Percentiles rank a stretch among this genome's conserved stretches.
phyloP scores from a whole-genome alignment of 2,888 invertebrate genomes.

The Syrista parreyssii region DNA sequence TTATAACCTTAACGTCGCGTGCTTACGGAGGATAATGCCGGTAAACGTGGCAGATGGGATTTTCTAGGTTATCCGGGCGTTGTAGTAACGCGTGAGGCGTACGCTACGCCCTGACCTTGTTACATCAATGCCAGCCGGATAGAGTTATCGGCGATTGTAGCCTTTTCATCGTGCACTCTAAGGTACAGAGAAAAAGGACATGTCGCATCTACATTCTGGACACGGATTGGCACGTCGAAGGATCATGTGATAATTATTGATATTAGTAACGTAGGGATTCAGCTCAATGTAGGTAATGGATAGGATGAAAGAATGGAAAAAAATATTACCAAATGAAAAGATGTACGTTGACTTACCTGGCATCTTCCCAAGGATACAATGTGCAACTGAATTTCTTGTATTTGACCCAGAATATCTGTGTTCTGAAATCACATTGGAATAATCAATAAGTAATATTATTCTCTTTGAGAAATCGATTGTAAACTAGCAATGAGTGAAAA shows the following conservation, averaged over 20 bases:
- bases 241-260: background rate
- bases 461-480: background rate
- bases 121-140: background rate
- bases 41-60: background rate
- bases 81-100: background rate
- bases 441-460: background rate
- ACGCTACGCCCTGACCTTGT: background rate
- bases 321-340: background rate
- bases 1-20: background rate
- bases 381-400: conserved; percentile 72
- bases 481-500: background rate
- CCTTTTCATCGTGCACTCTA: background rate
- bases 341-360: conserved; percentile 67
- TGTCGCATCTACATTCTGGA: background rate
- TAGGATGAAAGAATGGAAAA: background rate
- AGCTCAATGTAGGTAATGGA: background rate
- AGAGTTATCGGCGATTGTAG: background rate
- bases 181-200: background rate
- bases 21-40: background rate
- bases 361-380: conserved; percentile 71
- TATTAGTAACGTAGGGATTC: background rate
- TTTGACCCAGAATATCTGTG: conserved; percentile 68
- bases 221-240: background rate
- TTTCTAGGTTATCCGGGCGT: background rate
- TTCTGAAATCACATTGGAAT: conserved; percentile 60